phyloP scores from a whole-genome alignment of 2,113 vertebrate genomes.

The Amblyopsis rosae region DNA sequence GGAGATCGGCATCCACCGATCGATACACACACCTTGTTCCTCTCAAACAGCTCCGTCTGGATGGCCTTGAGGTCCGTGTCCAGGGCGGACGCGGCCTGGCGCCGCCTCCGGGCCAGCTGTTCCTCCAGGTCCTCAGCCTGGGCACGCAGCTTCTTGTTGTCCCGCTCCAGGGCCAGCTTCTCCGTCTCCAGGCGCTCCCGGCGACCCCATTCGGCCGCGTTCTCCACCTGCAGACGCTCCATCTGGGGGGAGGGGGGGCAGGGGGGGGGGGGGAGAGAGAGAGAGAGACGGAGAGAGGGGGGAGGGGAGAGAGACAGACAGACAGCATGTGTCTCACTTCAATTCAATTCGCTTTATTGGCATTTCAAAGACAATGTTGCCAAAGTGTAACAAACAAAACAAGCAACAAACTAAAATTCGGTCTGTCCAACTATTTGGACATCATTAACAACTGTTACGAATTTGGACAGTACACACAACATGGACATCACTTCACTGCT shows the following conservation, averaged over 20 bases:
- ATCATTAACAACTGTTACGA: too few species aligned
- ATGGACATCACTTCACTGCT: too few species aligned
- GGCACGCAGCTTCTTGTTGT: constrained; percentile 93
- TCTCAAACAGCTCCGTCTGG: constrained; percentile 92
- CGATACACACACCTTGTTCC: constrained; percentile 87
- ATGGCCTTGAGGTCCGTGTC: constrained; percentile 93
- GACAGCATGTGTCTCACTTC: too few species aligned
- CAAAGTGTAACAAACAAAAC: too few species aligned
- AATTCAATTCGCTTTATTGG: too few species aligned
- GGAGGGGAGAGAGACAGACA: not conserved
- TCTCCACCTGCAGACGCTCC: constrained; percentile 95
- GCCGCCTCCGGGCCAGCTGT: constrained; percentile 86
- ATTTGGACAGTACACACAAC: too few species aligned
- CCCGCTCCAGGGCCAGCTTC: constrained; percentile 92
- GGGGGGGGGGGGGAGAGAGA: not conserved
- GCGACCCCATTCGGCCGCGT: constrained; percentile 93
- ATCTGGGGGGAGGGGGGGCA: constrained; percentile 76
- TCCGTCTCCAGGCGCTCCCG: constrained; percentile 94
- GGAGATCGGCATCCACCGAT: too few species aligned
- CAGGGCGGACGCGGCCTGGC: constrained; percentile 87
- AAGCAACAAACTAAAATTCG: too few species aligned
- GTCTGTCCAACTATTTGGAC: too few species aligned
- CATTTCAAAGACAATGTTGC: too few species aligned
- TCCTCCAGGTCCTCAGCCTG: constrained; percentile 96
- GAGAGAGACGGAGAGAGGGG: not conserved